Conservation (phyloP, 2,113 vertebrate genomes). For the Myiagra hebetior region DNA sequence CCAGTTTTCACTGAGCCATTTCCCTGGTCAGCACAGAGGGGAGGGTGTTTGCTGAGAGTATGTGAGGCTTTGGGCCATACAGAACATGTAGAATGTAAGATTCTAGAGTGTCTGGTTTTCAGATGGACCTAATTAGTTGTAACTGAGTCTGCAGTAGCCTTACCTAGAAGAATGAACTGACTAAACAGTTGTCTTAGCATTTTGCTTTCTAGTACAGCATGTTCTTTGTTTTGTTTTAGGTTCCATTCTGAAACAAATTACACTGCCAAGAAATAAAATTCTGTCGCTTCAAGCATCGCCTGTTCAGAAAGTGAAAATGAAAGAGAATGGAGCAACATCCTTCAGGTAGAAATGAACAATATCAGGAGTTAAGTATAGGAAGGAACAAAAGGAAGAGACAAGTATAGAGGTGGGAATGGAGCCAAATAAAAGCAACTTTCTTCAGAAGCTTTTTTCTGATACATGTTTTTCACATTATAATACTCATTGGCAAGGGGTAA, state of each 20-base stretch:
- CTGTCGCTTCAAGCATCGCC: slow-evolving; percentile 76
- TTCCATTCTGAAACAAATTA: slow-evolving; percentile 78
- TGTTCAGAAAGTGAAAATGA: slow-evolving; percentile 78
- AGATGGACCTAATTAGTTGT: neutral
- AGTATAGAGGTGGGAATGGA: neutral
- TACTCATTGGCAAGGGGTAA: neutral
- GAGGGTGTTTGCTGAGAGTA: neutral
- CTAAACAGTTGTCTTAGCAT: neutral
- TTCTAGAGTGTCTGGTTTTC: neutral
- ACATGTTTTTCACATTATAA: neutral
- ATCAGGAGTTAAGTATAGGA: slow-evolving; percentile 19
- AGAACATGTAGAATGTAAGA: neutral
- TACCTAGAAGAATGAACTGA: neutral
- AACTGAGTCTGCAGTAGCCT: neutral
- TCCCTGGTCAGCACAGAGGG: neutral
- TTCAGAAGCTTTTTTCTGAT: neutral
- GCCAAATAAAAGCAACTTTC: slow-evolving; percentile 1
- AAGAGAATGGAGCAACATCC: slow-evolving; percentile 75
- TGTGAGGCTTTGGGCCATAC: neutral
- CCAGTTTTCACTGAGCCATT: neutral
- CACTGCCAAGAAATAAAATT: slow-evolving; percentile 82
- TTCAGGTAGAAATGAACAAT: slow-evolving; percentile 78
- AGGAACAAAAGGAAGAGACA: neutral
- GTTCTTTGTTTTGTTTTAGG: slow-evolving; percentile 71
- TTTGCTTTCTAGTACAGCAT: slow-evolving; percentile 1